Base-by-base conservation (phyloP, 2,113 vertebrate species). In the Poeciliopsis retropinna region DNA sequence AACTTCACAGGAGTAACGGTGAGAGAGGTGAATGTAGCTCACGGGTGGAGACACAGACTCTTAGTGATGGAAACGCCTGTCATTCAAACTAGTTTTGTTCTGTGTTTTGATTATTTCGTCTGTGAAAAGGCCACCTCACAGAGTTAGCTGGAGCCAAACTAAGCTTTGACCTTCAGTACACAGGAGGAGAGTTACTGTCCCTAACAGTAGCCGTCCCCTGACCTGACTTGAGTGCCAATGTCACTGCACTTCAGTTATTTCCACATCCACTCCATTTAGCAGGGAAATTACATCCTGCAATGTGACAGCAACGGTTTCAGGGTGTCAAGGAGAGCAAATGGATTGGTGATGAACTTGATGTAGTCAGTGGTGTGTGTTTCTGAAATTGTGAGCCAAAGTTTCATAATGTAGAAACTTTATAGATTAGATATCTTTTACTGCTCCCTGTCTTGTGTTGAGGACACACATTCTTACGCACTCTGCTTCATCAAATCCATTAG, bases 131-230 rank as follows among this genome's bases (percentile, higher is more conserved):
- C 78, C 62, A 66, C 29, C 37, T 65, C 67, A 60, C 61, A 34
- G 37, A 70, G 47, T 70, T 60, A 70, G 62, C 67, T 66, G 67
- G 51, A 80, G 63, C 73, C 67, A 75, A 75, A 80, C 70, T 67
- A 51, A 60, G 68, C 67, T 75, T 37, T 80, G 78, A 80, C 78
- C 78, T 75, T 75, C 72, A 75, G 51, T 34, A 67, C 78, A 47
- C 78, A 80, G 78, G 78, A 30, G 78, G 78, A 70, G 62, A 27
- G 6, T 1, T 1, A 75, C 22, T 65, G 57, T 31, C 65, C 60
- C 28, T 66, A 39, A 79, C 51, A 64, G 78, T 10, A 44, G 66
- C 66, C 1, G 44, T 65, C 66, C 71, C 74, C 32, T 74, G 62
- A 62, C 62, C 64, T 13, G 71, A 57, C 60, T 32, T 6, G 19